Evolutionary conservation across 2,797 vertebrate species (phyloP).

Genomic region (Poecilia picta): DNA sequence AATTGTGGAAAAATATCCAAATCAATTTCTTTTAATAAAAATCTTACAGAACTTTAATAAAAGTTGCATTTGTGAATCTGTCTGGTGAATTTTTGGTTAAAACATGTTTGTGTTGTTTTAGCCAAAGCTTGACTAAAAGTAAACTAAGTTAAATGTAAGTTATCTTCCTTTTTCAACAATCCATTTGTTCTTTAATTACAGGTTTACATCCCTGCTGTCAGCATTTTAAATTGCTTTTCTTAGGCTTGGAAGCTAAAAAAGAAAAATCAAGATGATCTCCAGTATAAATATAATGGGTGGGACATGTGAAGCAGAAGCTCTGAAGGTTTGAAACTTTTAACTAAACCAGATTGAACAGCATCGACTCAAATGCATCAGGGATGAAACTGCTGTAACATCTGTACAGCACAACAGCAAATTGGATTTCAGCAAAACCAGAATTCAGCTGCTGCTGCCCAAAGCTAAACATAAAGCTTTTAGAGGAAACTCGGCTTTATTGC

Average conservation of each 20-base stretch:
- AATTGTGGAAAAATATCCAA: too few species aligned
- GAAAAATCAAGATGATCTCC: background rate
- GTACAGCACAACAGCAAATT: background rate
- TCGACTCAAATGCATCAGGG: background rate
- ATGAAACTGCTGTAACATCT: background rate
- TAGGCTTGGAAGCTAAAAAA: background rate
- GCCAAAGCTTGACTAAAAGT: background rate
- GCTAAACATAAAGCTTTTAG: background rate
- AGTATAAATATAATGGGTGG: background rate
- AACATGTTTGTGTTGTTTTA: too few species aligned
- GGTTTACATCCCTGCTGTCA: background rate
- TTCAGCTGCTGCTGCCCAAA: background rate
- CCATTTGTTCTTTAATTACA: background rate
- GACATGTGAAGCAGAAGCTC: background rate
- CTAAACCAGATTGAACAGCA: background rate
- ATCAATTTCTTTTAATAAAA: too few species aligned
- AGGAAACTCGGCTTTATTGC: constrained; percentile 10
- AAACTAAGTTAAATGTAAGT: background rate
- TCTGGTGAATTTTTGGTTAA: too few species aligned
- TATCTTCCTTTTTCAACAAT: background rate
- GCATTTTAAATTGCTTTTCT: background rate
- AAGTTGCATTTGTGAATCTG: too few species aligned
- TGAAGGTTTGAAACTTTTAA: constrained; percentile 3
- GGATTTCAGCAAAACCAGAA: background rate
- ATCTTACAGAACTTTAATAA: too few species aligned